Percentiles rank a stretch among this genome's conserved stretches.
Conservation (phyloP, 2,888 invertebrate genomes). For the Pegoplata infirma region DNA sequence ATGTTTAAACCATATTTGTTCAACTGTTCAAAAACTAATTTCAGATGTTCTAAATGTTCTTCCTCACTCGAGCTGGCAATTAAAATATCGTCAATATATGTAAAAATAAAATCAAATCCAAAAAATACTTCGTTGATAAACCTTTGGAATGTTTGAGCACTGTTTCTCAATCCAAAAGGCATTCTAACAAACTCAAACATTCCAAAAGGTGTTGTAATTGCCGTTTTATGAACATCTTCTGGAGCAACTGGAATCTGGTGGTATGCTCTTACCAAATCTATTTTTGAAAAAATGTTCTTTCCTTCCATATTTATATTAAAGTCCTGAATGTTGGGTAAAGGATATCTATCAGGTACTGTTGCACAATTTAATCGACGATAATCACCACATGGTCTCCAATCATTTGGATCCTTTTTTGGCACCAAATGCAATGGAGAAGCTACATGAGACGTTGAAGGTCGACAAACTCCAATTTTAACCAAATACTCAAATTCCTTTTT, state of each 20-base stretch:
- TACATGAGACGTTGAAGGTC: background rate
- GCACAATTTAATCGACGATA: slow-evolving; percentile 10
- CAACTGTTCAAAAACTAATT: background rate
- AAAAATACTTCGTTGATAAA: background rate
- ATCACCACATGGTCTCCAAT: slow-evolving; percentile 32
- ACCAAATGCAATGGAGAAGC: background rate
- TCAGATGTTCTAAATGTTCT: background rate
- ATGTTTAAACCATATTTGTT: background rate
- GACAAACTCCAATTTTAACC: background rate
- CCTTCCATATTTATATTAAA: background rate
- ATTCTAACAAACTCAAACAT: slow-evolving; percentile 3
- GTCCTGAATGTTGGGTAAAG: slow-evolving; percentile 23
- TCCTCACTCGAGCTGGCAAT: background rate
- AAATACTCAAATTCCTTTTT: background rate
- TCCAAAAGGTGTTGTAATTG: too few species aligned
- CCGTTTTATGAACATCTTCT: slow-evolving; percentile 1
- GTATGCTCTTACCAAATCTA: slow-evolving; percentile 7
- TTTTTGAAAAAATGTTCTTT: slow-evolving; percentile 5
- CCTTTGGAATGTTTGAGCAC: background rate
- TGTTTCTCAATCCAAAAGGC: background rate
- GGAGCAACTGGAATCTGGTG: slow-evolving; percentile 5
- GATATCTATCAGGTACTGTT: slow-evolving; percentile 4
- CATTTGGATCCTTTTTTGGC: slow-evolving; percentile 31
- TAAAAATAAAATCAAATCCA: background rate
- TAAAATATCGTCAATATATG: background rate